Percentiles rank a stretch among this genome's conserved stretches.
Evolutionary conservation across 2,888 invertebrate genomes (phyloP).

Genomic region (Macrophya annulata): DNA sequence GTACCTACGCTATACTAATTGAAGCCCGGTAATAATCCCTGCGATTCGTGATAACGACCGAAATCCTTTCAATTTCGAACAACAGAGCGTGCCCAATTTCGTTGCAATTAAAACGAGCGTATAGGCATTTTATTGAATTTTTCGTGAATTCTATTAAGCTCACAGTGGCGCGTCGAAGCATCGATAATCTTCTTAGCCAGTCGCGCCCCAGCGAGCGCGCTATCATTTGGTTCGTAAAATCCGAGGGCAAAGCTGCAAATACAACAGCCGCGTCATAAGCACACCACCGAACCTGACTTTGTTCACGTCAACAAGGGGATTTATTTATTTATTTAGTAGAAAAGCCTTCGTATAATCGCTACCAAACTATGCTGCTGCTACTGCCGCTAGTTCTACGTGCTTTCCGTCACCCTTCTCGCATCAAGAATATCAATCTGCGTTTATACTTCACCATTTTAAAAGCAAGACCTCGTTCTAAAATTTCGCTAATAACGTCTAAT

Average conservation of each 20-base stretch:
- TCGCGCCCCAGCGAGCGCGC: constrained; percentile 40
- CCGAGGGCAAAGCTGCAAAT: constrained; percentile 52
- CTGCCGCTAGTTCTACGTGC: not conserved
- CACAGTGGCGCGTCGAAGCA: constrained; percentile 61
- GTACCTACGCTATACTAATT: constrained; percentile 32
- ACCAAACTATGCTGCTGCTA: not conserved
- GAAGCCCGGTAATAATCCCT: constrained; percentile 23
- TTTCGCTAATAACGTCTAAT: not conserved
- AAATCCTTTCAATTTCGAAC: constrained; percentile 30
- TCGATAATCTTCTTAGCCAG: constrained; percentile 64
- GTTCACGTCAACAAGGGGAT: constrained; percentile 43
- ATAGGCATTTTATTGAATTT: constrained; percentile 68
- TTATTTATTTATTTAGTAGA: constrained; percentile 37
- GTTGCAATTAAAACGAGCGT: constrained; percentile 66
- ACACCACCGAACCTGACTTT: constrained; percentile 36
- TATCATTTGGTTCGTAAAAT: constrained; percentile 61
- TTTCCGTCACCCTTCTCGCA: not conserved
- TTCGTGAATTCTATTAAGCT: constrained; percentile 66
- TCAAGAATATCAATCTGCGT: not conserved
- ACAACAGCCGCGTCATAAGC: constrained; percentile 48
- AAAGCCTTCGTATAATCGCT: constrained; percentile 9
- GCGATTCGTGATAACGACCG: constrained; percentile 44
- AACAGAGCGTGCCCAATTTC: constrained; percentile 53
- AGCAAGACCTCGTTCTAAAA: not conserved
- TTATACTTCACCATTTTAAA: not conserved